Conservation (phyloP, 2,113 vertebrate genomes). For the Cinclus mexicanus region DNA sequence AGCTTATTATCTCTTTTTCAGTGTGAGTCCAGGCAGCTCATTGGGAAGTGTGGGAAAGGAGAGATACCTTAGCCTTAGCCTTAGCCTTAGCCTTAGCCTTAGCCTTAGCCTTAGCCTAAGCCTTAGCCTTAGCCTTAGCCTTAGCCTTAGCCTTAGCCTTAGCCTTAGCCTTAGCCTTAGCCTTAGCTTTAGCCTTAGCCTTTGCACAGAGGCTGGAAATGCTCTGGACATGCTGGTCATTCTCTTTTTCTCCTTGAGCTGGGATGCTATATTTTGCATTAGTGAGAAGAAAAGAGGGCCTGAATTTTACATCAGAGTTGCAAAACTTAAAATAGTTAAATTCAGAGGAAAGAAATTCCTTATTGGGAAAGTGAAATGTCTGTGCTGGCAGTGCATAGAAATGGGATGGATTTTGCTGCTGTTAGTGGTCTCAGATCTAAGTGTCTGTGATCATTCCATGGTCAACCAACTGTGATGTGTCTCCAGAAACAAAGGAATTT, state of each 20-base stretch:
- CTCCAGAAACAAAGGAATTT: neutral
- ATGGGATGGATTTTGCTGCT: neutral
- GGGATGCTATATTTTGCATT: neutral
- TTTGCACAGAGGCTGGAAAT: neutral
- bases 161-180: neutral
- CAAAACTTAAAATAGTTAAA: neutral
- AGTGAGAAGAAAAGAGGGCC: neutral
- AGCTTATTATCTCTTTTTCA: neutral
- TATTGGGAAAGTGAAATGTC: neutral
- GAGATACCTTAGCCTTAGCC: neutral
- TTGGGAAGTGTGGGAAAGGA: neutral
- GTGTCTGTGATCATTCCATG: neutral
- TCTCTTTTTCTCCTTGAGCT: neutral
- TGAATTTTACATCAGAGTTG: neutral
- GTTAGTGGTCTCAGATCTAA: neutral
- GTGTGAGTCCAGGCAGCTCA: neutral
- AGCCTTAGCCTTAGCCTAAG: neutral
- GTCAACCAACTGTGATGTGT: rapidly evolving
- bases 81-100: neutral
- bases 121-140: neutral
- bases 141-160: neutral
- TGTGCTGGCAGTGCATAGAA: neutral
- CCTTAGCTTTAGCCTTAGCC: neutral
- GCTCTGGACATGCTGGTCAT: neutral
- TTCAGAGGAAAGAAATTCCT: neutral